Evolutionary conservation across 2,797 vertebrate species (phyloP).

Genomic region (Pseudocheirus occidentalis): DNA sequence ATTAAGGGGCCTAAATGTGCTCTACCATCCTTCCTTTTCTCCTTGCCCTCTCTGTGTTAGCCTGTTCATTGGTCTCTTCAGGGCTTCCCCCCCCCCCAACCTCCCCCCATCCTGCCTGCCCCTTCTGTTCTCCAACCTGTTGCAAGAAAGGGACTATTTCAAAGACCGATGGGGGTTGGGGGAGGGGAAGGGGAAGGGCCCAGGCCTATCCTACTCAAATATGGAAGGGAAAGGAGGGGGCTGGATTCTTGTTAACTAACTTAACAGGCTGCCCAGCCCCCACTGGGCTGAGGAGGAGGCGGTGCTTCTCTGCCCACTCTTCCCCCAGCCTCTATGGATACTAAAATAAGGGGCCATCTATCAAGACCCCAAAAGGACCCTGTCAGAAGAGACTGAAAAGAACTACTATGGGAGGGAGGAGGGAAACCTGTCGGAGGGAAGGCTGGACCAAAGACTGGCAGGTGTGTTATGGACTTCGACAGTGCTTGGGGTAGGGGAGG

Average conservation of each 20-base stretch:
- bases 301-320: slow-evolving; percentile 74
- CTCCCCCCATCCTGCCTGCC: not conserved
- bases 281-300: not conserved
- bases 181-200: slow-evolving; percentile 6
- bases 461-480: slow-evolving; percentile 86
- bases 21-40: not conserved
- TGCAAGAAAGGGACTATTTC: slow-evolving; percentile 24
- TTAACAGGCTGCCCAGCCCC: slow-evolving; percentile 76
- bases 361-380: slow-evolving; percentile 85
- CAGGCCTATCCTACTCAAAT: slow-evolving; percentile 22
- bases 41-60: not conserved
- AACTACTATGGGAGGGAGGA: slow-evolving; percentile 81
- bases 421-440: slow-evolving; percentile 87
- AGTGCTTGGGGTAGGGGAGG: slow-evolving; percentile 61
- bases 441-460: slow-evolving; percentile 88
- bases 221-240: not conserved
- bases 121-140: not conserved
- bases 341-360: slow-evolving; percentile 89
- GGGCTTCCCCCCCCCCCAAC: not conserved
- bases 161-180: not conserved
- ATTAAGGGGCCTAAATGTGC: not conserved
- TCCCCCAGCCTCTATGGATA: slow-evolving; percentile 84
- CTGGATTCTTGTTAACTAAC: slow-evolving; percentile 84
- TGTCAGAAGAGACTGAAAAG: slow-evolving; percentile 87
- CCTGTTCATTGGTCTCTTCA: not conserved